Percentiles rank a stretch among this genome's conserved stretches.
Evolutionary conservation across 2,113 vertebrate species (phyloP).

Genomic region (Zosterops hypoxanthus): DNA sequence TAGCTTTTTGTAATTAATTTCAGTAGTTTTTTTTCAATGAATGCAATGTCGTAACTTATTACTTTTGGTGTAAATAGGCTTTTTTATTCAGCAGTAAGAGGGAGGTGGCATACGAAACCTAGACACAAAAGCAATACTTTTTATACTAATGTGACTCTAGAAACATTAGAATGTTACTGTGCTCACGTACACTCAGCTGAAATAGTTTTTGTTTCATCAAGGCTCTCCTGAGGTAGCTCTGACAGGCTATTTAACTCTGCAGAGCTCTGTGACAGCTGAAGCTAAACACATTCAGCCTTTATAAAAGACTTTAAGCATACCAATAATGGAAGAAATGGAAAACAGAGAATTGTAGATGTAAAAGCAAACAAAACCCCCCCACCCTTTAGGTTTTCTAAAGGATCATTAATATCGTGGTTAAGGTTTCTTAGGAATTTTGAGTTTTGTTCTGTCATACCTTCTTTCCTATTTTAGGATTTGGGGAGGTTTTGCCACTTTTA

Average conservation of each 20-base stretch:
- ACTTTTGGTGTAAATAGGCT: background rate
- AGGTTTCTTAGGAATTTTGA: background rate
- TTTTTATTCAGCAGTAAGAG: background rate
- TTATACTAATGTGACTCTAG: background rate
- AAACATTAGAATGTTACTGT: background rate
- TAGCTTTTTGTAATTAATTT: background rate
- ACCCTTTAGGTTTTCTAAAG: background rate
- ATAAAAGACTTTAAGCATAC: background rate
- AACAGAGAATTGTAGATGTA: background rate
- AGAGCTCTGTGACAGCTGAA: constrained; percentile 18
- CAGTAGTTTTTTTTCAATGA: background rate
- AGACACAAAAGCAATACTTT: background rate
- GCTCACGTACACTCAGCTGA: background rate
- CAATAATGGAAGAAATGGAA: constrained; percentile 19
- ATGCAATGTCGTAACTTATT: background rate
- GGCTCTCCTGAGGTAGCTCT: constrained; percentile 12
- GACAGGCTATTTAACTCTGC: constrained; percentile 31
- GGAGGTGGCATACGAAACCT: background rate
- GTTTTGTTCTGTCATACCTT: background rate
- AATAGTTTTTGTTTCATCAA: constrained; percentile 11
- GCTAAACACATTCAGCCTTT: constrained; percentile 13
- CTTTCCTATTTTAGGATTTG: background rate
- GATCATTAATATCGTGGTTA: fast-evolving
- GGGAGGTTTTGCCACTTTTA: fast-evolving
- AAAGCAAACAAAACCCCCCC: background rate